Conservation (phyloP, 2,888 invertebrate species). For the Argynnis bischoffii region DNA sequence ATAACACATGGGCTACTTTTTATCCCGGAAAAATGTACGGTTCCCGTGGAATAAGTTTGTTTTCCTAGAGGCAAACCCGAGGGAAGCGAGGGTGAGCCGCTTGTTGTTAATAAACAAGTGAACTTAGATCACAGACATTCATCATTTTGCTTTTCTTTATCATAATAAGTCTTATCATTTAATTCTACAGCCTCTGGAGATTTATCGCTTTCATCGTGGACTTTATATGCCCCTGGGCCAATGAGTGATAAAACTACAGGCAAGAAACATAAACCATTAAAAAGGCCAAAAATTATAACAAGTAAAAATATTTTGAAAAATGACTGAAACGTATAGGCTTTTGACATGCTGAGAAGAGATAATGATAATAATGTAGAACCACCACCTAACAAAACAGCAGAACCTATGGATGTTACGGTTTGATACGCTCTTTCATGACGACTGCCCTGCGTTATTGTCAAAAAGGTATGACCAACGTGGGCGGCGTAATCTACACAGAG, state of each 20-base stretch:
- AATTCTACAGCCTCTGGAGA: conserved; percentile 63
- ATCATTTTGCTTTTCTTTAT: conserved; percentile 38
- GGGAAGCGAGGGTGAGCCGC: too few species aligned
- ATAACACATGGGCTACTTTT: too few species aligned
- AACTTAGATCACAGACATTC: conserved; percentile 22
- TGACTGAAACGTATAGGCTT: conserved; percentile 88
- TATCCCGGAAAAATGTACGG: too few species aligned
- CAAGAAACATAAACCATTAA: conserved; percentile 88
- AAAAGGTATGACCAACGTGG: conserved; percentile 90
- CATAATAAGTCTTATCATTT: conserved; percentile 54
- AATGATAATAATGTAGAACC: conserved; percentile 89
- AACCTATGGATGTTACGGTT: conserved; percentile 88
- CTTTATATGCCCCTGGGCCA: conserved; percentile 83
- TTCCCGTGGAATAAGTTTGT: too few species aligned
- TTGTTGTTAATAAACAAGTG: background rate
- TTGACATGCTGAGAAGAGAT: conserved; percentile 86
- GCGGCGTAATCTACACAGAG: conserved; percentile 93
- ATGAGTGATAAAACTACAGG: conserved; percentile 89
- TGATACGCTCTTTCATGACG: conserved; percentile 82
- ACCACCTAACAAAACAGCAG: conserved; percentile 90
- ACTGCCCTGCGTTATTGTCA: conserved; percentile 82
- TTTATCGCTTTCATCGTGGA: conserved; percentile 47
- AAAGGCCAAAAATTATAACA: conserved; percentile 89
- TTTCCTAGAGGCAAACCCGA: too few species aligned
- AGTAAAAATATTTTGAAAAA: conserved; percentile 90